These are phyloP conservation scores for Euschistus heros DNA, from an alignment of 1,140 invertebrate genomes.

Conservation along the genomic window DNA sequence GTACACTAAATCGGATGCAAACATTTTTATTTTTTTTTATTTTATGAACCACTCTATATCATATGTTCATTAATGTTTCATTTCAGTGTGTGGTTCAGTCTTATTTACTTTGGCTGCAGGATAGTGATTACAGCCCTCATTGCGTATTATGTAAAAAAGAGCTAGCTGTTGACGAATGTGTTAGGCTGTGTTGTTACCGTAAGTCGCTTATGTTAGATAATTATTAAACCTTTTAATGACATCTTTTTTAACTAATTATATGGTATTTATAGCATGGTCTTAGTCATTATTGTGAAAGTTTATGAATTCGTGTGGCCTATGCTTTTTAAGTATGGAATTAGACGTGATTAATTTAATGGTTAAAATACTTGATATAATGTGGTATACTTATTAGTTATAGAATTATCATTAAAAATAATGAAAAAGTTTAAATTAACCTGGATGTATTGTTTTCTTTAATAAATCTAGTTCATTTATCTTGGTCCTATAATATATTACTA, in stretches of 20 bases:
- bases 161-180: slow-evolving; percentile 71
- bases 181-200: slow-evolving; percentile 78
- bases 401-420: no score
- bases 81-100: slow-evolving; percentile 93
- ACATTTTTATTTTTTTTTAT: no score
- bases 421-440: no score
- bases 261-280: background rate
- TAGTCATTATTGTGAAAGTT: background rate
- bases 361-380: no score
- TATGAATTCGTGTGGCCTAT: background rate
- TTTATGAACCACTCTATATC: no score
- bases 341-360: no score
- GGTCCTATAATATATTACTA: no score
- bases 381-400: no score
- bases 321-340: no score
- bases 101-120: slow-evolving; percentile 93
- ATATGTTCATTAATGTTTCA: no score
- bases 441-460: no score
- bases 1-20: background rate
- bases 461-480: no score
- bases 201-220: slow-evolving; percentile 25
- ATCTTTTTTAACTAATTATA: background rate
- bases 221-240: background rate
- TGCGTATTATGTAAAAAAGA: slow-evolving; percentile 77
- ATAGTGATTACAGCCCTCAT: slow-evolving; percentile 87